phyloP scores from a whole-genome alignment of 2,888 invertebrate genomes.

The Microctonus aethiopoides region DNA sequence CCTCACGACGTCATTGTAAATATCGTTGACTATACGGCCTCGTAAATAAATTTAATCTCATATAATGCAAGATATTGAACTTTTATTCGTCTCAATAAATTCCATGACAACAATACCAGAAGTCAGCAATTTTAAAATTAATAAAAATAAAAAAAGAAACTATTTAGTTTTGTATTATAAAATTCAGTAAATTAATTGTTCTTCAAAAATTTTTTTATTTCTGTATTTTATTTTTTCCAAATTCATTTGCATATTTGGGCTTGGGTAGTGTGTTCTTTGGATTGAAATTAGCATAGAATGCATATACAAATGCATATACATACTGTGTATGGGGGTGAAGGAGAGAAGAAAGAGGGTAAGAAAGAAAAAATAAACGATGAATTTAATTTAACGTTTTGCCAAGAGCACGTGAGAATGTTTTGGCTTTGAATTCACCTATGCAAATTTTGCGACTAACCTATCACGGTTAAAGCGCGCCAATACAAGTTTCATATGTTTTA shows the following conservation, averaged over 20 bases:
- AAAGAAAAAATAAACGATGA: constrained; percentile 9
- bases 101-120: not conserved
- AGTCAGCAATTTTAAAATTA: not conserved
- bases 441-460: constrained; percentile 27
- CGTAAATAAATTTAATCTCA: constrained; percentile 53
- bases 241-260: constrained; percentile 9
- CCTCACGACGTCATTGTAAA: constrained; percentile 62
- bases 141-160: not conserved
- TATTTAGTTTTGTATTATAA: not conserved
- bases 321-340: not conserved
- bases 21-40: constrained; percentile 62
- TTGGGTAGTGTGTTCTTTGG: not conserved
- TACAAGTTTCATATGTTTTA: not conserved
- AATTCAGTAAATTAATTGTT: not conserved
- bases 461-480: constrained; percentile 19
- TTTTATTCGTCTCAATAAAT: constrained; percentile 44
- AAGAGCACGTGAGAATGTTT: constrained; percentile 32
- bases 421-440: constrained; percentile 26
- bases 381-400: constrained; percentile 27
- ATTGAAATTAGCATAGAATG: constrained; percentile 25
- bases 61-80: not conserved
- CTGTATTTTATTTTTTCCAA: not conserved
- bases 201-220: not conserved
- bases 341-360: not conserved
- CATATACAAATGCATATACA: constrained; percentile 1